Evolutionary conservation across 2,888 invertebrate genomes (phyloP).

Genomic region (Argynnis bischoffii): DNA sequence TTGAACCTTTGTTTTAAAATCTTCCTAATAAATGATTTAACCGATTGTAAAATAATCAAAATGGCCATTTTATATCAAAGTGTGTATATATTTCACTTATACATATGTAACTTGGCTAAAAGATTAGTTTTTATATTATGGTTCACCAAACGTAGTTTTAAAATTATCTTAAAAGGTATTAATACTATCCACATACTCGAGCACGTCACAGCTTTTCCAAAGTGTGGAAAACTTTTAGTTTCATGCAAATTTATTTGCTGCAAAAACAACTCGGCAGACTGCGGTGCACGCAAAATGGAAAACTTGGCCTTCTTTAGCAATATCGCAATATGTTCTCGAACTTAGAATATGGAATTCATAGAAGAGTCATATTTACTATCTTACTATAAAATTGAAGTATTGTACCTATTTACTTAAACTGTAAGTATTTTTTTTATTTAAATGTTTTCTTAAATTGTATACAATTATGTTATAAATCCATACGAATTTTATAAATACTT

Average conservation of each 20-base stretch:
- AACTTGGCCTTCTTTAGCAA: slow-evolving; percentile 68
- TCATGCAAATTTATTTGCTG: slow-evolving; percentile 50
- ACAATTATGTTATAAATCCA: no score
- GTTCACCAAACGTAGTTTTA: neutral
- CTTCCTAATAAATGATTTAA: no score
- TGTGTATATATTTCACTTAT: no score
- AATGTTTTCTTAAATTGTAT: no score
- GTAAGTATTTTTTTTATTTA: no score
- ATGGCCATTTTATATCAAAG: no score
- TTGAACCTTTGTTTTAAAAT: no score
- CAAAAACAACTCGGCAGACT: slow-evolving; percentile 48
- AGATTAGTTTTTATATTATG: no score
- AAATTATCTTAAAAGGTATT: slow-evolving; percentile 6
- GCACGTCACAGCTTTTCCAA: slow-evolving; percentile 18
- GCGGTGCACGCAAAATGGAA: slow-evolving; percentile 58
- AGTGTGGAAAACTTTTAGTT: slow-evolving; percentile 37
- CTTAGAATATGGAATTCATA: slow-evolving; percentile 45
- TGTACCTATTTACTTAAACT: no score
- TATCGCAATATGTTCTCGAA: slow-evolving; percentile 61
- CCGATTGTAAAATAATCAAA: no score
- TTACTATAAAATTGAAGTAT: neutral
- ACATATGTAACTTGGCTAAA: no score
- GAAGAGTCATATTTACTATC: slow-evolving; percentile 2
- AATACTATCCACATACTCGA: slow-evolving; percentile 3
- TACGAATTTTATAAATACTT: no score